phyloP scores from a whole-genome alignment of 2,113 vertebrate genomes.

The Sylvietta virens region DNA sequence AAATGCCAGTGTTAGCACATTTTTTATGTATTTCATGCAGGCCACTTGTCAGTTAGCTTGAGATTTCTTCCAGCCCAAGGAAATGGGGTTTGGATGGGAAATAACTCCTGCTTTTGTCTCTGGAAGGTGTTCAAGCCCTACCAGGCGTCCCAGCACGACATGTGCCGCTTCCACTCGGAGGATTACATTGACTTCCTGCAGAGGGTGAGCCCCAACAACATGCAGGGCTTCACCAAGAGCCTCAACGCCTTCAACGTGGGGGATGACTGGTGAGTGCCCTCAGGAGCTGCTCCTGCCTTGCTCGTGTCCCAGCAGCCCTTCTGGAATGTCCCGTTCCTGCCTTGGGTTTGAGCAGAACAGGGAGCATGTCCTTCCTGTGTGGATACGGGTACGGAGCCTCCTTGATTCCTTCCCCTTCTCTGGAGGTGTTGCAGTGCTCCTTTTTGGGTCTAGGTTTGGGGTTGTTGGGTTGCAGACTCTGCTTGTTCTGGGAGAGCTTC shows the following conservation, averaged over 20 bases:
- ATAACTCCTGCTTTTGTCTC: neutral
- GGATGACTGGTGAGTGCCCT: constrained; percentile 88
- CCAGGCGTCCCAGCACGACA: constrained; percentile 97
- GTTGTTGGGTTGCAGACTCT: neutral
- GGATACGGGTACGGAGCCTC: neutral
- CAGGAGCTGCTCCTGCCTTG: rapidly evolving
- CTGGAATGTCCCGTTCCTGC: neutral
- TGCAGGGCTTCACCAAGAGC: constrained; percentile 99
- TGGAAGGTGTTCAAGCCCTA: constrained; percentile 95
- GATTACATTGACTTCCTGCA: constrained; percentile 99
- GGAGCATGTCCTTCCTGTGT: rapidly evolving
- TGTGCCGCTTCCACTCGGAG: constrained; percentile 98
- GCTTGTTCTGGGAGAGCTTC: neutral
- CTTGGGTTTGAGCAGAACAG: neutral
- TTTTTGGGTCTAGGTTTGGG: rapidly evolving
- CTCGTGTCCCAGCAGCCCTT: rapidly evolving
- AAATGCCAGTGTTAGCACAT: rapidly evolving
- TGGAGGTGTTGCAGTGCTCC: neutral
- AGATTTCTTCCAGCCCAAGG: neutral
- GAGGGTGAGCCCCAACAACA: constrained; percentile 97
- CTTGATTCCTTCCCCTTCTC: neutral
- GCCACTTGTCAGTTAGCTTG: rapidly evolving
- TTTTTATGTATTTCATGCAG: rapidly evolving
- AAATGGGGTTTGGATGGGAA: rapidly evolving
- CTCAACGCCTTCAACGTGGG: constrained; percentile 98